Evolutionary conservation across 2,888 invertebrate species (phyloP), one percentile per base, ranked within the genome.

Genomic region (Acanthopleura granulata): DNA sequence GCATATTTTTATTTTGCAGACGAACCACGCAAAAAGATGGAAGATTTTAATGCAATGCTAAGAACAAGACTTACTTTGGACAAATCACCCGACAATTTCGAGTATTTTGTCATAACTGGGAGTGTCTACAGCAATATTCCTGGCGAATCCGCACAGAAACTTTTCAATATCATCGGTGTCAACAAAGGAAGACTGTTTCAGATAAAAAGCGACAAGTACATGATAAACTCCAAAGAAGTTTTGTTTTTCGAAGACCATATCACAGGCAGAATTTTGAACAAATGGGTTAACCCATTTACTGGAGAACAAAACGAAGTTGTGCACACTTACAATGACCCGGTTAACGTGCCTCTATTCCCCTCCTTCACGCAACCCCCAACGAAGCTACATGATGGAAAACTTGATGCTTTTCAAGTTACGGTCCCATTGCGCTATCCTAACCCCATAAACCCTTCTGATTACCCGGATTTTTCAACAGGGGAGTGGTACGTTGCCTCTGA

Each of bases 41-140:
- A 40, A 40, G 4, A 40, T 40, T 9, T 40, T 40, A 3, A 40
- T 3, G 40, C 40, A 40, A 40, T 40, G 40, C 9, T 40, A 9
- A 40, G 40, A 9, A 9, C 9, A 40, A 40, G 40, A 9, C 40
- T 40, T 6, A 40, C 40, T 9, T 40, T 40, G 40, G 40, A 40
- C 40, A 9, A 40, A 40, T 40, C 40, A 6, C 40, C 40, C 40
- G 40, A 40, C 4, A 40, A 40, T 3, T 40, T 6, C 40, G 40
- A 40, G 9, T 57, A 57, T 22, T 57, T 57, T 22, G 18, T 57
- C 57, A 57, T 57, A n/a, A n/a, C 57, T 1, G 57, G 57, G 3
- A 57, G 57, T 57, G 57, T 57, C 12, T 57, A 57, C 22, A 22
- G n/a, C 57, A 57, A 57, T 57, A 57, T 57, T n/a, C 57, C 57